These are phyloP conservation scores for Therioaphis trifolii DNA, from an alignment of 2,888 invertebrate species.

Conservation along the genomic window DNA sequence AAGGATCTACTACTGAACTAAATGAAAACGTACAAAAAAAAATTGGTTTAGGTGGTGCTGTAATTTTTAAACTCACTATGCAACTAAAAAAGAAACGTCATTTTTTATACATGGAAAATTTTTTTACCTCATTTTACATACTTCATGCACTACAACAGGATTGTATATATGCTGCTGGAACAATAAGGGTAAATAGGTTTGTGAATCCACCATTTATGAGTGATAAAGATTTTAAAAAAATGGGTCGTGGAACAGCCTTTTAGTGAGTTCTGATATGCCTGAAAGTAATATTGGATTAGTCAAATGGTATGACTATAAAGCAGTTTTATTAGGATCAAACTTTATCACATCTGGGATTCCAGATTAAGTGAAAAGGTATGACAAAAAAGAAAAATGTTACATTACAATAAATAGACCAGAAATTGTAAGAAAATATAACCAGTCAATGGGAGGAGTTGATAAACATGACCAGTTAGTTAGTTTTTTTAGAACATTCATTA, in stretches of 20 bases:
- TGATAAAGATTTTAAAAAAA: neutral
- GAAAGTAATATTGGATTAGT: neutral
- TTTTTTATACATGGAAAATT: slow-evolving; percentile 45
- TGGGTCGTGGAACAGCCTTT: slow-evolving; percentile 18
- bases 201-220: slow-evolving; percentile 1
- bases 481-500: too few species aligned
- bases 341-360: neutral
- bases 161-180: neutral
- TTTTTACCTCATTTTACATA: neutral
- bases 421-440: neutral
- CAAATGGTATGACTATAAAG: neutral
- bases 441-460: neutral
- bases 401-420: neutral
- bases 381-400: neutral
- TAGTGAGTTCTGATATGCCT: neutral
- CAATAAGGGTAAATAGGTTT: slow-evolving; percentile 11
- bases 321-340: slow-evolving; percentile 16
- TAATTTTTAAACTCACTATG: slow-evolving; percentile 14
- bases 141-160: slow-evolving; percentile 9
- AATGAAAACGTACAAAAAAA: neutral
- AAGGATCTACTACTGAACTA: slow-evolving; percentile 2
- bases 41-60: slow-evolving; percentile 29
- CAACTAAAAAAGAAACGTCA: neutral
- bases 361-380: neutral
- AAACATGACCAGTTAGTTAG: neutral